Base-by-base conservation (phyloP, 2,113 vertebrate species). In the Xiphias gladius region DNA sequence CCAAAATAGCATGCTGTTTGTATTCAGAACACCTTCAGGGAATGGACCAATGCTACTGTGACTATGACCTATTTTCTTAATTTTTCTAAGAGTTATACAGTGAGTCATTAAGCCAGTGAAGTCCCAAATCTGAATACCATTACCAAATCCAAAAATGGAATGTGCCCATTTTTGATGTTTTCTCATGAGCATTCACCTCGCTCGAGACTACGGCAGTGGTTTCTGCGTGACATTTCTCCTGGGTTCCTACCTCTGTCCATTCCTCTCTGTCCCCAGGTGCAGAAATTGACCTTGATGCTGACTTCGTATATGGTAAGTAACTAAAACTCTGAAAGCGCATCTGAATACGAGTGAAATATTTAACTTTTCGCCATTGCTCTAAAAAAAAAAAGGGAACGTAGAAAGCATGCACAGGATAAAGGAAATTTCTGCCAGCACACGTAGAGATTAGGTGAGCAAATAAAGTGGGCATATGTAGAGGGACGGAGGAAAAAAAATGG, bases 231-330 rank as follows among this genome's bases (percentile, higher is more conserved):
- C 5, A 19, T 48, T 61, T 69, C 13, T 41, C 16, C 7, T 59
- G 17, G 52, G 1, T 74, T 58, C 73, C 50, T 52, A 48, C 17
- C 3, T 57, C 37, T 63, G 26, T 83, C 7, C n/a, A 4, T 80
- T 86, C 8, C n/a, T 48, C 69, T 84, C 28, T 76, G 26, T 72
- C 48, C 55, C 16, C 82, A 95, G 93, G 64, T 68, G 28, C 76
- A 37, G 61, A 64, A 19, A 37, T 87, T 13, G 82, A 95, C 69
- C 41, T 0, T 11, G 95, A 96, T 78, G 92, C 94, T 63, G 94
- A 94, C 80, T 96, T 96, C 86, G 79, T 88, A 19, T 96, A 96
- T 10, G 95, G 95, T 96, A 70, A 91, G 94, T 83, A 28, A 32
- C 2, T 58, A 3, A 3, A 46, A 24, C 12, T 62, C 62, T 54